A percentile compares a stretch with the other conserved stretches of the same genome.
Conservation (phyloP, 2,888 invertebrate genomes). For the Pimpla rufipes region DNA sequence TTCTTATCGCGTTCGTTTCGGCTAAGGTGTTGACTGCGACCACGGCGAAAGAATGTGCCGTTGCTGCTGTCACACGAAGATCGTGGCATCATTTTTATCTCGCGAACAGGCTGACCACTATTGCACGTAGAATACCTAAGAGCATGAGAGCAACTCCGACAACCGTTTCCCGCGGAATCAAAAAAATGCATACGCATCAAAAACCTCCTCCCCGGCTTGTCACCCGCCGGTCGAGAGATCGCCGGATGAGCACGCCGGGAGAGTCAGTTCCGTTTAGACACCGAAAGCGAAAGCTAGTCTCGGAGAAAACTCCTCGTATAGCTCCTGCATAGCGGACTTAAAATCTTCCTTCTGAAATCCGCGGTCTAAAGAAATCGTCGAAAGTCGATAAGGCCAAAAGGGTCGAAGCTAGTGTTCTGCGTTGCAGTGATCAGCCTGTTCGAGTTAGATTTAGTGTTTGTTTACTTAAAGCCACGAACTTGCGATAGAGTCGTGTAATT, state of each 20-base stretch:
- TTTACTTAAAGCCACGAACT: background rate
- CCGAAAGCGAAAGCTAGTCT: constrained; percentile 8
- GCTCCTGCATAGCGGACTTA: background rate
- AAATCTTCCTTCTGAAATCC: background rate
- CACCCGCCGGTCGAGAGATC: constrained; percentile 4
- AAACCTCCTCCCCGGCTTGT: background rate
- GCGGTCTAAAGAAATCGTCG: background rate
- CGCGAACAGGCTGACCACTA: no score
- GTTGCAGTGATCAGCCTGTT: background rate
- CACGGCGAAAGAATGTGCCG: no score
- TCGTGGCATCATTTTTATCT: no score
- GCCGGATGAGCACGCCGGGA: constrained; percentile 2
- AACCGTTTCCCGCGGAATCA: no score
- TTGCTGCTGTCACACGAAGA: no score
- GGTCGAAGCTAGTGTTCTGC: background rate
- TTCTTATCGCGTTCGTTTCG: no score
- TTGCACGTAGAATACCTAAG: no score
- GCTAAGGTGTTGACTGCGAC: no score
- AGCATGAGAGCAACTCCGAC: no score
- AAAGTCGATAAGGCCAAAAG: background rate
- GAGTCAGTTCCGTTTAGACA: background rate
- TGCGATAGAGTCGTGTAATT: background rate
- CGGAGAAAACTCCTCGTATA: constrained; percentile 2
- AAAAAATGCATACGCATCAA: no score
- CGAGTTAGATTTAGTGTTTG: background rate